Conservation (phyloP, 2,888 invertebrate genomes). For the Hypena proboscidalis region DNA sequence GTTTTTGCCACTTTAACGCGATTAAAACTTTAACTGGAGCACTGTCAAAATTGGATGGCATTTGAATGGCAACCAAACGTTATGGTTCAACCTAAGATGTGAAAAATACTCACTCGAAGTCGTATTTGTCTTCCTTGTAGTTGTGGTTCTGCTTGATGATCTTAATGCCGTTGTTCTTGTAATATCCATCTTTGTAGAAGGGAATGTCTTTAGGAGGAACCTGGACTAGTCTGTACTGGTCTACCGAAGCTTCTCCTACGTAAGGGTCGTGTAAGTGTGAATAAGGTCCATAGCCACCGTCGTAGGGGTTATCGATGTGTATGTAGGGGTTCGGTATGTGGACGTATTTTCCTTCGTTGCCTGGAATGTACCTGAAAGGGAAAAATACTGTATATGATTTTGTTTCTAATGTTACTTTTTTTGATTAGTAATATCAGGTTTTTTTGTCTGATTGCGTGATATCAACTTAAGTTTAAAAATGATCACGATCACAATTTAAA, state of each 20-base stretch:
- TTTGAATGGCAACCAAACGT: no score
- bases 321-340: constrained; percentile 83
- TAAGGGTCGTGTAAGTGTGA: constrained; percentile 77
- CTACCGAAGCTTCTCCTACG: constrained; percentile 75
- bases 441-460: no score
- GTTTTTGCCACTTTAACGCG: no score
- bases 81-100: background rate
- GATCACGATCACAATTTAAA: no score
- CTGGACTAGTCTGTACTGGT: constrained; percentile 66
- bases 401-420: no score
- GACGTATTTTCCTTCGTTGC: constrained; percentile 79
- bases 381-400: background rate
- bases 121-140: constrained; percentile 81
- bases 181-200: constrained; percentile 79
- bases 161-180: constrained; percentile 82
- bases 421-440: no score
- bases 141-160: constrained; percentile 79
- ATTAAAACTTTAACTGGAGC: no score
- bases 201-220: constrained; percentile 69
- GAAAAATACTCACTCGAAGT: constrained; percentile 79
- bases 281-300: constrained; percentile 76
- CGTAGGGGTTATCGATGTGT: constrained; percentile 80
- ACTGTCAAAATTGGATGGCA: no score
- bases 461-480: no score
- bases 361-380: constrained; percentile 73